These are phyloP conservation scores for Idaea biselata DNA, from an alignment of 2,888 invertebrate species.

Conservation along the genomic window DNA sequence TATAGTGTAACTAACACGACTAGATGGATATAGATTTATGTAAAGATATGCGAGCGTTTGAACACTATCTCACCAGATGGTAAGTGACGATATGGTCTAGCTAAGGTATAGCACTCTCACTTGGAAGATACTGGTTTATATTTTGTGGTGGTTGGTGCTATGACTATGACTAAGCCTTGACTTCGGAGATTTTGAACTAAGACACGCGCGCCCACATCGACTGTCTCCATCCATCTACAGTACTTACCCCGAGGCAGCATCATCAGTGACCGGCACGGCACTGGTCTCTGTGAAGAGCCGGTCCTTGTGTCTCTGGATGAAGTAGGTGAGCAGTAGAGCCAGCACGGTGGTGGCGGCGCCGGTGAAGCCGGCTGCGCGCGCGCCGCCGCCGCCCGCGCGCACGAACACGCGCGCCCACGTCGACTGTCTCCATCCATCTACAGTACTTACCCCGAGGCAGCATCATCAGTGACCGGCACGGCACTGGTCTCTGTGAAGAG, in stretches of 20 bases:
- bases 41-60: no score
- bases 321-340: constrained; percentile 55
- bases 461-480: constrained; percentile 31
- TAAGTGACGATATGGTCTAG: no score
- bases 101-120: no score
- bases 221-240: constrained; percentile 12
- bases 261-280: constrained; percentile 27
- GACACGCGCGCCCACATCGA: constrained; percentile 83
- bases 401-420: constrained; percentile 87
- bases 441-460: constrained; percentile 48
- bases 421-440: background rate
- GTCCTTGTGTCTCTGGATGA: constrained; percentile 46
- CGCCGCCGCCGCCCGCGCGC: constrained; percentile 81
- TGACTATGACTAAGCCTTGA: no score
- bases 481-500: constrained; percentile 43
- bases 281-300: constrained; percentile 43
- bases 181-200: no score
- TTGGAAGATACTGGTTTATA: no score
- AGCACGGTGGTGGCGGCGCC: constrained; percentile 47
- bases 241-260: constrained; percentile 51
- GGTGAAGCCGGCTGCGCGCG: constrained; percentile 45
- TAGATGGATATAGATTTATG: no score
- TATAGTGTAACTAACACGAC: no score
- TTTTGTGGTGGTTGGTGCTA: no score
- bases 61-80: no score